Evolutionary conservation across 2,888 invertebrate genomes (phyloP).

Genomic region (Prosopocoilus inquinatus): DNA sequence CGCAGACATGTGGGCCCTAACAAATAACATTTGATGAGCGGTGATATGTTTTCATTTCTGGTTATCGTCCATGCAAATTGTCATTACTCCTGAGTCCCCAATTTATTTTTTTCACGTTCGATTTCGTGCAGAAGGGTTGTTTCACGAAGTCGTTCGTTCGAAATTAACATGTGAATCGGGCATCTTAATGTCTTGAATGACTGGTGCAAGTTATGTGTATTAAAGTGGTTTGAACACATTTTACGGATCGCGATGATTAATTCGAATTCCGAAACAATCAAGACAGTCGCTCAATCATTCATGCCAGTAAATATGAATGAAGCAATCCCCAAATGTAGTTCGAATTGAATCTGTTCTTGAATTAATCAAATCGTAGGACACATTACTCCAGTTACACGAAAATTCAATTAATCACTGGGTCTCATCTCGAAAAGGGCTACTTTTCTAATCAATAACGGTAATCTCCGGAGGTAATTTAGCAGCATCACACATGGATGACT

Average conservation of each 20-base stretch:
- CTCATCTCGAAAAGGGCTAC: constrained; percentile 45
- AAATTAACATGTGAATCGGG: constrained; percentile 2
- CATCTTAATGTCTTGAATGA: background rate
- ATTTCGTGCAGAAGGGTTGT: constrained; percentile 8
- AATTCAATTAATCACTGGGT: constrained; percentile 50
- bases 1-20: constrained; percentile 44
- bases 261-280: constrained; percentile 30
- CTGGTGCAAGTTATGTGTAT: background rate
- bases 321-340: constrained; percentile 29
- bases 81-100: constrained; percentile 34
- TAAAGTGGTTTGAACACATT: constrained; percentile 2
- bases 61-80: constrained; percentile 45
- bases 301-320: constrained; percentile 32
- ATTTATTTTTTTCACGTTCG: constrained; percentile 10
- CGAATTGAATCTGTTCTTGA: constrained; percentile 43
- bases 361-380: constrained; percentile 48
- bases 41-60: constrained; percentile 47
- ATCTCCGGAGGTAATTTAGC: constrained; percentile 47
- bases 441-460: constrained; percentile 45
- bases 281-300: constrained; percentile 31
- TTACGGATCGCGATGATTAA: constrained; percentile 20
- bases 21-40: constrained; percentile 49
- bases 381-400: constrained; percentile 45
- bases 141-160: background rate
- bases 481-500: constrained; percentile 47